Conservation (phyloP, 2,888 invertebrate species). For the Xestia sexstrigata region DNA sequence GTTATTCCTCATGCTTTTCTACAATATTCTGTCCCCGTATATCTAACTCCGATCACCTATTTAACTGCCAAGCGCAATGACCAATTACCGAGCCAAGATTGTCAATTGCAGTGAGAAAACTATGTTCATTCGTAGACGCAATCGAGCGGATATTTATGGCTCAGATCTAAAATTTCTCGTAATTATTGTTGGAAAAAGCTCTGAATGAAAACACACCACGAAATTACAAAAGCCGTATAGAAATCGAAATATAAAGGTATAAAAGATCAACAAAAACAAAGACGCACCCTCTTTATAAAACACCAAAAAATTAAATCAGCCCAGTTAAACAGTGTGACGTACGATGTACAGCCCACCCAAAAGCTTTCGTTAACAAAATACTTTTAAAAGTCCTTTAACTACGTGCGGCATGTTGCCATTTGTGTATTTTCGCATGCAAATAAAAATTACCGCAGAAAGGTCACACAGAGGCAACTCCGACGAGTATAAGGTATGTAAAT, state of each 20-base stretch:
- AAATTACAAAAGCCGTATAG: not conserved
- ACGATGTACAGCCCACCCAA: constrained; percentile 31
- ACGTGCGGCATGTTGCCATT: constrained; percentile 58
- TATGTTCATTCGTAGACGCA: not conserved
- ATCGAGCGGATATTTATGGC: constrained; percentile 7
- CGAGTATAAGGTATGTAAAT: constrained; percentile 75
- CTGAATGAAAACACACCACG: not conserved
- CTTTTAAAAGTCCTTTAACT: constrained; percentile 55
- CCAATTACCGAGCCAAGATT: constrained; percentile 50
- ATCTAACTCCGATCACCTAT: not conserved
- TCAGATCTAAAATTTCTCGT: not conserved
- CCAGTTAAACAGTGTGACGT: constrained; percentile 23
- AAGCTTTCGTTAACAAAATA: constrained; percentile 56
- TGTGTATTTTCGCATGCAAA: constrained; percentile 70
- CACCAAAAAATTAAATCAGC: constrained; percentile 44
- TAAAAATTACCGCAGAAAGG: constrained; percentile 74
- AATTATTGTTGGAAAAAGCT: not conserved
- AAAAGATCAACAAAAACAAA: constrained; percentile 31
- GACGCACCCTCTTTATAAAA: constrained; percentile 19
- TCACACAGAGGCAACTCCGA: constrained; percentile 66
- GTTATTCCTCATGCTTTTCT: not conserved
- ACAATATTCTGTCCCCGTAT: not conserved
- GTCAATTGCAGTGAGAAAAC: constrained; percentile 44
- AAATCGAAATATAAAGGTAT: constrained; percentile 9
- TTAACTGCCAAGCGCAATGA: constrained; percentile 3